Percentiles rank a stretch among this genome's conserved stretches.
phyloP scores from a whole-genome alignment of 2,888 invertebrate genomes.

The Lepidocyrtoides sp. region DNA sequence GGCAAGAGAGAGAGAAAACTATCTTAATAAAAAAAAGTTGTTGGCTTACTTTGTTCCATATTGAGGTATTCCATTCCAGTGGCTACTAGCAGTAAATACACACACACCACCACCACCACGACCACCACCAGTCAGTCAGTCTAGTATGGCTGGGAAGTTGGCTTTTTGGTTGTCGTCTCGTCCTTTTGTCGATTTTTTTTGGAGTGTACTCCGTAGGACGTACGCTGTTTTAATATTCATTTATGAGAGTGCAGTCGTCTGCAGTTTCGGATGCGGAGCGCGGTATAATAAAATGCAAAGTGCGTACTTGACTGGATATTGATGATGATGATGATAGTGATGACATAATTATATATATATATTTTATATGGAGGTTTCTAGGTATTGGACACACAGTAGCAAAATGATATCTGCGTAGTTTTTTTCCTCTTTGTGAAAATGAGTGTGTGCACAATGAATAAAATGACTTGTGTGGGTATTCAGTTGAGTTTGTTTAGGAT shows the following conservation, averaged over 20 bases:
- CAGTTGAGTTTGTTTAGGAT: background rate
- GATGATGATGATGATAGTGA: constrained; percentile 49
- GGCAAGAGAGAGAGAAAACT: constrained; percentile 39
- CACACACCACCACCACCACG: no score
- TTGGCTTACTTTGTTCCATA: constrained; percentile 72
- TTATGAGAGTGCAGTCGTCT: constrained; percentile 75
- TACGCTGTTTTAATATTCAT: constrained; percentile 72
- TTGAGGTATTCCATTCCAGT: constrained; percentile 60
- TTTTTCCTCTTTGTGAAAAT: background rate
- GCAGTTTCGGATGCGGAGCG: constrained; percentile 57
- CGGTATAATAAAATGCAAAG: constrained; percentile 77
- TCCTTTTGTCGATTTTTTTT: constrained; percentile 10
- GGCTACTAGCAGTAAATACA: no score
- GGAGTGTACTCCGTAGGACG: constrained; percentile 48
- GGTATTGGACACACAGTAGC: background rate
- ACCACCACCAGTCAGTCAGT: constrained; percentile 31
- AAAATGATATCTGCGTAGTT: no score
- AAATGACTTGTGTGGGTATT: background rate
- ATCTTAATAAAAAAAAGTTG: constrained; percentile 72
- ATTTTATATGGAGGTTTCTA: background rate
- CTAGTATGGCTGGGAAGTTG: background rate
- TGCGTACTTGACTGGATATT: constrained; percentile 76
- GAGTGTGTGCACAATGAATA: background rate
- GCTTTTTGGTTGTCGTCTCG: constrained; percentile 8
- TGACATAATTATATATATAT: background rate